These are phyloP conservation scores for Netelia melanura DNA, from an alignment of 2,888 invertebrate species.

Conservation along the genomic window DNA sequence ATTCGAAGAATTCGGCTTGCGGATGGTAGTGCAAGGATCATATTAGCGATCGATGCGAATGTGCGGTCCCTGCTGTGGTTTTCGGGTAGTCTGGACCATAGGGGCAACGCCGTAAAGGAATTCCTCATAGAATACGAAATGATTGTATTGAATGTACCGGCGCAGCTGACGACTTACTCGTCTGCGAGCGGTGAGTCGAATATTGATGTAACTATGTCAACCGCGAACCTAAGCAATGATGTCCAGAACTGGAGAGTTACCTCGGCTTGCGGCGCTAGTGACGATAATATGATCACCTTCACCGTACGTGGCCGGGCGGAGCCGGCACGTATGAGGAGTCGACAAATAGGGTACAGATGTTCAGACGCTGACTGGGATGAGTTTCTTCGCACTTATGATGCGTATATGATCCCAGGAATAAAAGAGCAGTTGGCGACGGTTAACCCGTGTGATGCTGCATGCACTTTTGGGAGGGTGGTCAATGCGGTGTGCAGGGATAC, in stretches of 20 bases:
- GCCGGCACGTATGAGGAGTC: neutral
- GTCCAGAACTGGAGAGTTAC: neutral
- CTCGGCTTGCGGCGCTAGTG: neutral
- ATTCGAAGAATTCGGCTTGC: neutral
- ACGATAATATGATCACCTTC: neutral
- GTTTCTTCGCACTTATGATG: neutral
- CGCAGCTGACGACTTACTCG: neutral
- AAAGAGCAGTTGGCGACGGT: neutral
- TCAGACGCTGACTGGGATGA: neutral
- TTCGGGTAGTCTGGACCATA: neutral
- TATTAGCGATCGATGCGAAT: slow-evolving; percentile 16
- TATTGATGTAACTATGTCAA: slow-evolving; percentile 53
- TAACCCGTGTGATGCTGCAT: neutral
- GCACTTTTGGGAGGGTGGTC: neutral
- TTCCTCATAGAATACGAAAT: slow-evolving; percentile 25
- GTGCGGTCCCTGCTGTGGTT: slow-evolving; percentile 49
- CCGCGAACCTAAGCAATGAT: neutral
- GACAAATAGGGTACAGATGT: neutral
- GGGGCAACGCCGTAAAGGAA: slow-evolving; percentile 30
- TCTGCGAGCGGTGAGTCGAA: slow-evolving; percentile 8
- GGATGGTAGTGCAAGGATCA: neutral
- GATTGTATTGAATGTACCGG: neutral
- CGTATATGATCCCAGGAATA: neutral
- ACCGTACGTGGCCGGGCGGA: neutral
- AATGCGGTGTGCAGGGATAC: neutral